Base-by-base conservation (phyloP, 2,888 invertebrate genomes). In the Conops quadrifasciatus region DNA sequence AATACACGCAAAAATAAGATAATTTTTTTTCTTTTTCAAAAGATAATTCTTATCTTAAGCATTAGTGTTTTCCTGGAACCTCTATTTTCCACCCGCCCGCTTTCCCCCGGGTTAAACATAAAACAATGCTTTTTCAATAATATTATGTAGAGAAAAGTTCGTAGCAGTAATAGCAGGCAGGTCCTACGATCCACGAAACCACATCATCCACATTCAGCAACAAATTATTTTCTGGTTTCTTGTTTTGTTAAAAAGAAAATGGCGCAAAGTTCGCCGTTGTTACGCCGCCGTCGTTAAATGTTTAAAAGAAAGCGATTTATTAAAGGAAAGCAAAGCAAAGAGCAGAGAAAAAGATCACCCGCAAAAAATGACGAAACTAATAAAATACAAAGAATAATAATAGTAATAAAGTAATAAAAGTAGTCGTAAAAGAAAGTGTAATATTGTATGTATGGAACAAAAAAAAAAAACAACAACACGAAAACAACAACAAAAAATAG, bases 11-110 rank as follows among this genome's bases (percentile, higher is more conserved):
- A 66, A 66, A 47, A 19, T 47, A 30, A n/a, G 30, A 68, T 28
- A 68, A 60, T 30, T 28, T 28, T 26, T 68, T 68, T 60, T 60
- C 19, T 60, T n/a, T n/a, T n/a, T n/a, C n/a, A n/a, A n/a, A n/a
- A n/a, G 19, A 67, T 26, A 56, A 51, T 56, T 66, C 53, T 66
- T 24, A 30, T 36, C n/a, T n/a, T n/a, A 15, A 53, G 30, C 21
- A 66, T 36, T 66, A 30, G 21, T 7, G n/a, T 30, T 62, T 36
- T 65, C 30, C 30, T n/a, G 53, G 36, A 36, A 36, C 4, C 36
- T 45, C 56, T 21, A 13, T 9, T 15, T 43, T 36, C 21, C 30
- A 30, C 19, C 30, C 2, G 26, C 19, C 36, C 19, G 5, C 36
- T 1, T 9, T 28, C n/a, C 30, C 3, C 5, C 15, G 21, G 5